Base-by-base conservation (phyloP, 2,113 vertebrate species). In the Caranx ignobilis region DNA sequence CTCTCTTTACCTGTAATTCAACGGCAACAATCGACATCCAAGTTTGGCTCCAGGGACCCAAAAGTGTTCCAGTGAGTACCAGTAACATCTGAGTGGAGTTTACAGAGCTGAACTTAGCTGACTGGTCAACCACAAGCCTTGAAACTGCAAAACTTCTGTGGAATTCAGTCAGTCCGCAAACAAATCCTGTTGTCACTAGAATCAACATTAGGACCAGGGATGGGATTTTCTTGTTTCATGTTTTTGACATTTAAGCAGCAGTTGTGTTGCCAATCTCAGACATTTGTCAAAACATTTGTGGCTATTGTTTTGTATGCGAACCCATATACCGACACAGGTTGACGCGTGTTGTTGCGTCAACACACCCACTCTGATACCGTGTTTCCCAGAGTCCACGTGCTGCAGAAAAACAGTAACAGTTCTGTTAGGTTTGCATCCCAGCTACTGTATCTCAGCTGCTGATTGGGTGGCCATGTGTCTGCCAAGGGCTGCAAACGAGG, bases 11-110 rank as follows among this genome's bases (percentile, higher is more conserved):
- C 52, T 81, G 78, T 35, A 19, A 13, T 19, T 61, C 11, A 71
- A 34, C 55, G 9, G 37, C 56, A 48, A 16, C 18, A 39, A 35
- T 43, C 15, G 35, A 26, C 41, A 32, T 12, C 47, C 3, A 0
- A 31, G 48, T 56, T 61, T n/a, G 10, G 35, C 57, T 56, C 37
- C 5, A 34, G 55, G 11, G 60, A 0, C 6, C 21, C 31, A 10
- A 2, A 19, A 47, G 61, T 13, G 63, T 73, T 57, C 41, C 63
- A 15, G 18, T 13, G 19, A 39, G 16, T 34, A 35, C 48, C 54
- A 57, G 57, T 76, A 79, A 72, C 79, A 70, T 85, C 52, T 80
- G 79, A 80, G 57, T 62, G 61, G 71, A 88, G 83, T 88, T 88
- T 77, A 62, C 76, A 47, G 59, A 7, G 1, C 60, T 56, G 69